Base-by-base conservation (phyloP, 2,113 vertebrate species). In the Terrapene triunguis region DNA sequence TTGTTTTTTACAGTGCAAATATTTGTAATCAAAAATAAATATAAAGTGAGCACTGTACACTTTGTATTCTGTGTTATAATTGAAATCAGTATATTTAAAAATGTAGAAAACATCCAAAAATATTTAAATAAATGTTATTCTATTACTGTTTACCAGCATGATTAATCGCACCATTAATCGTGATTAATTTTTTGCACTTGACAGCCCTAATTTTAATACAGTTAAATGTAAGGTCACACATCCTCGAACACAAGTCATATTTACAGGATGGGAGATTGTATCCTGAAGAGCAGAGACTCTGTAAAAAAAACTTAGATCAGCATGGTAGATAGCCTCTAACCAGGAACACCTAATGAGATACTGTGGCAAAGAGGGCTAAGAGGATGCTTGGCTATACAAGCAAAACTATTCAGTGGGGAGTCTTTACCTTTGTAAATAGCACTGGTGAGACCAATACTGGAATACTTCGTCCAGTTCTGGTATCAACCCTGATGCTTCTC, bases 261-360 rank as follows among this genome's bases (percentile, higher is more conserved):
- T 72, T n/a, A 59, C 0, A 88, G 44, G n/a, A 74, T 48, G 6
- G 4, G 21, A 62, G 92, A 95, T 29, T 80, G 10, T 57, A 78
- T 6, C 90, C 80, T 2, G 3, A 25, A 87, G 80, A 50, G 83
- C 80, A 94, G 65, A 76, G 82, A 94, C 87, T 89, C 42, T 42
- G 11, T n/a, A 69, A 91, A 91, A 91, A 91, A 89, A 84, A 89
- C 85, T 96, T 87, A 2, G 50, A 85, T 81, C 89, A 97, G 93
- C 92, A 42, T 35, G 91, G 92, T 90, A 89, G 85, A 65, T 47
- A 44, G 12, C 57, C 87, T 0, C 0, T 89, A 78, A 88, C 85
- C 50, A 57, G 54, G 80, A 95, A 95, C 90, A 91, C 72, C 93
- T 84, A 19, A 89, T 19, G 19, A 0, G 0, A 94, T 44, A 1